These are phyloP conservation scores for Atta colombica DNA, from an alignment of 1,140 invertebrate genomes.

Conservation along the genomic window DNA sequence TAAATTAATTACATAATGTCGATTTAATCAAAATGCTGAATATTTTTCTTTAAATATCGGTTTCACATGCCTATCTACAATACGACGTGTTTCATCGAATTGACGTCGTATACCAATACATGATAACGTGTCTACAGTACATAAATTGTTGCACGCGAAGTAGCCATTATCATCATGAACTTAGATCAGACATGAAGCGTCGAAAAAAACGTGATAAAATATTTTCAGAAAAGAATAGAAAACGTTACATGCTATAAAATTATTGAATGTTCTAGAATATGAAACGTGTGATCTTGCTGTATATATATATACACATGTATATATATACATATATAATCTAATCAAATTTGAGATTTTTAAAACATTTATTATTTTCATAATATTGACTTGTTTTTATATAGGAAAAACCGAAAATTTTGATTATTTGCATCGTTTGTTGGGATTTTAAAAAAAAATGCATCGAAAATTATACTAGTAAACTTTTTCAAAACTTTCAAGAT, in stretches of 20 bases:
- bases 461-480: not conserved
- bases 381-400: not conserved
- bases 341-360: not conserved
- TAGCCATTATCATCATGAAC: conserved; percentile 51
- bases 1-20: not conserved
- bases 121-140: conserved; percentile 65
- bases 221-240: conserved; percentile 45
- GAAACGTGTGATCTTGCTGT: not conserved
- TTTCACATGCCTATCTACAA: conserved; percentile 10
- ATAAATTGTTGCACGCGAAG: conserved; percentile 64
- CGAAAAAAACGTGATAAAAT: conserved; percentile 55
- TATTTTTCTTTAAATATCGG: not conserved
- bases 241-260: conserved; percentile 50
- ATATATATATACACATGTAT: not conserved
- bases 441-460: not conserved
- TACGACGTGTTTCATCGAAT: conserved; percentile 37
- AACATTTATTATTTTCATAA: not conserved
- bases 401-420: not conserved
- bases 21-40: not conserved
- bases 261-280: not conserved
- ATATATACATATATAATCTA: not conserved
- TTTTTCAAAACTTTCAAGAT: not conserved
- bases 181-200: conserved; percentile 45
- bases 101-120: conserved; percentile 54
- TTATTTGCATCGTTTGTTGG: not conserved